Evolutionary conservation across 1,140 invertebrate genomes (phyloP).

Genomic region (Drosophila subpulchrella): DNA sequence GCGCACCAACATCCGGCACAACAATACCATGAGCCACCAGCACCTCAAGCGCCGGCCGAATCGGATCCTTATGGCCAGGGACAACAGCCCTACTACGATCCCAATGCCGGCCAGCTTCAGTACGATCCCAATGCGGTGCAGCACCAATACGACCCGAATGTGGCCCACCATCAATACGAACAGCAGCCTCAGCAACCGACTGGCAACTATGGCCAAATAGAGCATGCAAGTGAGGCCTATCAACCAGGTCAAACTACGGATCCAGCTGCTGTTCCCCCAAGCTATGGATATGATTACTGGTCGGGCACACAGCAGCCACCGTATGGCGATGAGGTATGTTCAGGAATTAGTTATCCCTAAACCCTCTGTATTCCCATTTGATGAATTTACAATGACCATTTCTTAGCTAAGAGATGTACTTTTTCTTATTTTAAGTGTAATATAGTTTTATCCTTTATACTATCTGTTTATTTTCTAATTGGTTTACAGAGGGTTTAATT

Average conservation of each 20-base stretch:
- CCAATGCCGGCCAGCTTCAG: slow-evolving; percentile 41
- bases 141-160: slow-evolving; percentile 20
- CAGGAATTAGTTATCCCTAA: background rate
- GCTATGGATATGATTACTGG: slow-evolving; percentile 65
- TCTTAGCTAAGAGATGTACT: background rate
- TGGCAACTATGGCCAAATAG: slow-evolving; percentile 24
- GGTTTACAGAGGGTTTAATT: slow-evolving; percentile 2
- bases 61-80: slow-evolving; percentile 43
- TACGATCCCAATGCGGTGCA: slow-evolving; percentile 39
- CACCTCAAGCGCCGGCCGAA: slow-evolving; percentile 19
- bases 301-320: slow-evolving; percentile 55
- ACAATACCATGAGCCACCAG: slow-evolving; percentile 59
- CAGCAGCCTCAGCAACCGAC: slow-evolving; percentile 4
- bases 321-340: slow-evolving; percentile 71
- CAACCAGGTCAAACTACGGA: slow-evolving; percentile 15
- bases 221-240: slow-evolving; percentile 14
- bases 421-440: background rate
- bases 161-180: background rate
- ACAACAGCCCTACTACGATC: slow-evolving; percentile 63
- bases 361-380: slow-evolving; percentile 17
- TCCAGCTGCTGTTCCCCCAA: slow-evolving; percentile 2
- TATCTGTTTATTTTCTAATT: background rate
- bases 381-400: no score
- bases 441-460: background rate
- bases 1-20: slow-evolving; percentile 2